phyloP scores from a whole-genome alignment of 2,113 vertebrate genomes.

The Tenrec ecaudatus region DNA sequence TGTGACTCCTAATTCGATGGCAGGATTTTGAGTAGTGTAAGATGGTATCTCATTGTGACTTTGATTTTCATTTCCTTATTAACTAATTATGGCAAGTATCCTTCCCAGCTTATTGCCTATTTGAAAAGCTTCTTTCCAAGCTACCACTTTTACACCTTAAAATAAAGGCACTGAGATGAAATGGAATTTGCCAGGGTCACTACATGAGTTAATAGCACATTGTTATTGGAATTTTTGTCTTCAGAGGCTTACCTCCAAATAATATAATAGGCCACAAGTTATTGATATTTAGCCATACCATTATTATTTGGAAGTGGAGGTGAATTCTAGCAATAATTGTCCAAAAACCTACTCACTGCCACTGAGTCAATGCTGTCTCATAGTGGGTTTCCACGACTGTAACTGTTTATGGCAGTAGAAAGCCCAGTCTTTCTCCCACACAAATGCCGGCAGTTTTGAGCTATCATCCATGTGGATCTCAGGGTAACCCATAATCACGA shows the following conservation, averaged over 20 bases:
- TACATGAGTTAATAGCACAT: background rate
- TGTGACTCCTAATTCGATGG: too few relatives aligned
- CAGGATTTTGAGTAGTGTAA: background rate
- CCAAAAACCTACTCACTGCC: too few relatives aligned
- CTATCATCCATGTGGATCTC: too few relatives aligned
- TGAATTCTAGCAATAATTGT: background rate
- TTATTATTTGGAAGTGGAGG: background rate
- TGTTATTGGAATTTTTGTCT: constrained; percentile 34
- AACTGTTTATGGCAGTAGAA: too few relatives aligned
- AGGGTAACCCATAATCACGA: too few relatives aligned
- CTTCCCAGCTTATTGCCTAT: background rate
- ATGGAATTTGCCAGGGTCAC: background rate
- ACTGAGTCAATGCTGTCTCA: too few relatives aligned
- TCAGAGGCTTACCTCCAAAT: background rate
- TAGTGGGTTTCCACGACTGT: too few relatives aligned
- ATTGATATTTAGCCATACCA: constrained; percentile 11
- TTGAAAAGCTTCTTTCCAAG: background rate
- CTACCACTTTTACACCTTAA: background rate
- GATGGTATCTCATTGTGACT: background rate
- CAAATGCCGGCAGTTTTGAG: background rate
- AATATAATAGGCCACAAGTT: background rate
- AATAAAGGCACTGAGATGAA: constrained; percentile 5
- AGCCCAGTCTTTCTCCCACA: too few relatives aligned
- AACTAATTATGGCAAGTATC: background rate
- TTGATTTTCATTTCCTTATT: constrained; percentile 45